phyloP scores from a whole-genome alignment of 2,888 invertebrate genomes.

The Oscheius sp. region DNA sequence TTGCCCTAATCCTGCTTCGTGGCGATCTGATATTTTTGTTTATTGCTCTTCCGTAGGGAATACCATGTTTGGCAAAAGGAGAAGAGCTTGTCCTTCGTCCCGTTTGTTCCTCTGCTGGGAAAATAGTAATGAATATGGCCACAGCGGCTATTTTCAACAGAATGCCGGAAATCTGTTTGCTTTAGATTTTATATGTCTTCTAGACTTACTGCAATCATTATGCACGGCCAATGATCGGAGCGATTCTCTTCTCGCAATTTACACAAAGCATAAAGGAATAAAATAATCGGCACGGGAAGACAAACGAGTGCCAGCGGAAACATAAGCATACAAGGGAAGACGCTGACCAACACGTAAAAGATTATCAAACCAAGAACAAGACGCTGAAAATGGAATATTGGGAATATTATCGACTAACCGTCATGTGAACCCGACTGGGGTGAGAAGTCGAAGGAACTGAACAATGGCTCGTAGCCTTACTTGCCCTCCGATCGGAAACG shows the following conservation, averaged over 20 bases:
- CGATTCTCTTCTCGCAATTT: constrained; percentile 38
- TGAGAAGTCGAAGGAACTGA: constrained; percentile 8
- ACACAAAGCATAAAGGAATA: constrained; percentile 47
- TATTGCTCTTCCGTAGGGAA: not conserved
- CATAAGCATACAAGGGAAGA: constrained; percentile 45
- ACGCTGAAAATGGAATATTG: constrained; percentile 35
- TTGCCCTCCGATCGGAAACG: constrained; percentile 20
- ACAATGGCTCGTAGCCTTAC: constrained; percentile 26
- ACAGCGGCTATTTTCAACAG: constrained; percentile 52
- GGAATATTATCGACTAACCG: not conserved
- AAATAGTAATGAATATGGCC: constrained; percentile 46
- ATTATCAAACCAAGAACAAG: constrained; percentile 43
- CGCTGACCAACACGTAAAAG: constrained; percentile 50
- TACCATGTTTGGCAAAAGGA: constrained; percentile 11
- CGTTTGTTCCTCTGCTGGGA: constrained; percentile 32
- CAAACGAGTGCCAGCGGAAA: constrained; percentile 47
- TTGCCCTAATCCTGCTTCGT: constrained; percentile 38
- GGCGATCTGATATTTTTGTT: not conserved
- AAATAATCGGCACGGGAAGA: constrained; percentile 42
- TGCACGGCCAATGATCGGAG: constrained; percentile 47
- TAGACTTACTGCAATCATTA: constrained; percentile 43
- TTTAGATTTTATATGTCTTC: not conserved
- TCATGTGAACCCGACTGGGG: constrained; percentile 23
- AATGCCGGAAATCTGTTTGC: constrained; percentile 43
- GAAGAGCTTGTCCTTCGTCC: not conserved